These are phyloP conservation scores for Ictidomys tridecemlineatus DNA, from an alignment of 2,113 vertebrate species.

Conservation along the genomic window DNA sequence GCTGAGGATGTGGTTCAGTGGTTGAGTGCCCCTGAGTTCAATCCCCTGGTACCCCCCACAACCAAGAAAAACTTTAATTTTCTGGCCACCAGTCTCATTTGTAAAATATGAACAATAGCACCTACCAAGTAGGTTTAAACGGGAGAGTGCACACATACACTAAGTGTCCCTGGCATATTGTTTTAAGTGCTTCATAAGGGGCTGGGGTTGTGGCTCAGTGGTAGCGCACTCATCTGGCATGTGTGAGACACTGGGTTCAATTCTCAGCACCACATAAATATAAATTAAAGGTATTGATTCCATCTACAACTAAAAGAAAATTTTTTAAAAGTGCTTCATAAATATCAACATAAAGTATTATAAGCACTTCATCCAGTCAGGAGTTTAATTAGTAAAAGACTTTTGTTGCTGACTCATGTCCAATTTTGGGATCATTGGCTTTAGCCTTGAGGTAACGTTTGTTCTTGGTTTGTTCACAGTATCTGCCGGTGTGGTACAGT, in stretches of 20 bases:
- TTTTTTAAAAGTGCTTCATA: neutral
- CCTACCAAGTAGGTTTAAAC: neutral
- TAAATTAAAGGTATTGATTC: too few relatives aligned
- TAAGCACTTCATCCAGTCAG: neutral
- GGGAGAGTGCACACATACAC: neutral
- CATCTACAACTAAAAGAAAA: too few relatives aligned
- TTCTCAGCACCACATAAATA: too few relatives aligned
- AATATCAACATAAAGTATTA: neutral
- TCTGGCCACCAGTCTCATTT: neutral
- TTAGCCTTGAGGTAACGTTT: neutral
- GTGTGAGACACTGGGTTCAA: too few relatives aligned
- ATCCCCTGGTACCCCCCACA: too few relatives aligned
- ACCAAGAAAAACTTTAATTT: neutral
- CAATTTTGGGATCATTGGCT: neutral
- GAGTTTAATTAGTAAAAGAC: conserved; percentile 2
- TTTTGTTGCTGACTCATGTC: conserved; percentile 7
- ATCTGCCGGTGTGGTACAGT: neutral
- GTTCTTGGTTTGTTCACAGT: conserved; percentile 40
- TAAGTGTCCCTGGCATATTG: neutral
- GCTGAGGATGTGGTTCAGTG: too few relatives aligned
- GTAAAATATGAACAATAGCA: neutral
- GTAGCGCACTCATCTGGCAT: too few relatives aligned
- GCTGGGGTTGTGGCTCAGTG: too few relatives aligned
- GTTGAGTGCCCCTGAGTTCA: too few relatives aligned
- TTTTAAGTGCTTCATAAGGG: neutral